Evolutionary conservation across 2,113 vertebrate species (phyloP).

Genomic region (Amphiprion ocellaris): DNA sequence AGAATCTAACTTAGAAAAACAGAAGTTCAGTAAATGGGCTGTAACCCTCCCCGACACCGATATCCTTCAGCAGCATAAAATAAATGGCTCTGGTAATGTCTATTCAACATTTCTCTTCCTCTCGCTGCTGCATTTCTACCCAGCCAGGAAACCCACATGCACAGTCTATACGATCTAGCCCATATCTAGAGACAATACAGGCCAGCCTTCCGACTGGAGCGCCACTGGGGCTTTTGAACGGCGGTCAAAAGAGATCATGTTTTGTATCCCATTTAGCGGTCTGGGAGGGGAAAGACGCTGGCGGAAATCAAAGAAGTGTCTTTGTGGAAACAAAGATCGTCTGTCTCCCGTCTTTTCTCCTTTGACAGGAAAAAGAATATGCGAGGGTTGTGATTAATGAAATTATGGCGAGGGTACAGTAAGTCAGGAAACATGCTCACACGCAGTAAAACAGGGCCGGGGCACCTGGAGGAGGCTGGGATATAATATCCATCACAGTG

Average conservation of each 20-base stretch:
- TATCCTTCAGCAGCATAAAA: conserved; percentile 49
- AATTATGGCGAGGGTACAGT: conserved; percentile 44
- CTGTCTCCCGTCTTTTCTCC: conserved; percentile 55
- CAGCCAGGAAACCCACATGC: conserved; percentile 64
- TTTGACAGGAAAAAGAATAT: conserved; percentile 50
- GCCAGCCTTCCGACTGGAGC: conserved; percentile 18
- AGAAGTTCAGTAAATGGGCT: conserved; percentile 51
- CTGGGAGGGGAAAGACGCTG: conserved; percentile 48
- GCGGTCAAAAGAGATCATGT: conserved; percentile 55
- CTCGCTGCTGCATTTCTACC: conserved; percentile 44
- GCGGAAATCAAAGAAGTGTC: conserved; percentile 54
- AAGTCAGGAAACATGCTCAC: conserved; percentile 44
- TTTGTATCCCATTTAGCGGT: conserved; percentile 55
- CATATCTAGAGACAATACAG: conserved; percentile 73
- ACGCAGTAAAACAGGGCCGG: conserved; percentile 19
- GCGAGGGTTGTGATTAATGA: conserved; percentile 65
- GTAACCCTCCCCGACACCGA: conserved; percentile 52
- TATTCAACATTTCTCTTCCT: conserved; percentile 68
- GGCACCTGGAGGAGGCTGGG: conserved; percentile 61
- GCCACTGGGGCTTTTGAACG: conserved; percentile 46
- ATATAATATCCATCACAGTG: conserved; percentile 56
- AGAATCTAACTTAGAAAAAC: conserved; percentile 31
- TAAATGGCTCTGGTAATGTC: conserved; percentile 57
- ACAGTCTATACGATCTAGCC: conserved; percentile 37
- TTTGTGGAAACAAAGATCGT: conserved; percentile 62